A percentile compares a stretch with the other conserved stretches of the same genome.
phyloP scores from a whole-genome alignment of 1,140 invertebrate genomes.

The Drosophila eugracilis region DNA sequence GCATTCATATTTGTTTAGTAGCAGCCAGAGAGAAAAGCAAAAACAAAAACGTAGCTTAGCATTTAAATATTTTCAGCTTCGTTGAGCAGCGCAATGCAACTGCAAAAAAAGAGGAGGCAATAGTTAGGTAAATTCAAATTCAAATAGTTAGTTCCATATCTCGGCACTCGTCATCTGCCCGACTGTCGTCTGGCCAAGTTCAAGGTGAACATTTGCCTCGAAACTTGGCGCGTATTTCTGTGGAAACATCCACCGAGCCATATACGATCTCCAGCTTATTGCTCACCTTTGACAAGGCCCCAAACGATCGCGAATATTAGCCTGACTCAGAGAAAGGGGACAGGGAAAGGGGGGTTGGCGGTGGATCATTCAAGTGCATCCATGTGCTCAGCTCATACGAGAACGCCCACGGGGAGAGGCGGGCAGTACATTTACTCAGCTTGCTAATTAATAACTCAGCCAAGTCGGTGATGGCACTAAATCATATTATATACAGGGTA shows the following conservation, averaged over 20 bases:
- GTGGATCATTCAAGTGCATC: constrained; percentile 38
- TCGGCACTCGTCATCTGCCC: not conserved
- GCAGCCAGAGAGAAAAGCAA: constrained; percentile 10
- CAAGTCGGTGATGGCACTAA: constrained; percentile 17
- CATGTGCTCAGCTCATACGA: constrained; percentile 28
- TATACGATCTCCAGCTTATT: constrained; percentile 42
- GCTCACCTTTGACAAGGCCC: constrained; percentile 53
- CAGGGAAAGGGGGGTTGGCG: not conserved
- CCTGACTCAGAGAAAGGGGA: constrained; percentile 18
- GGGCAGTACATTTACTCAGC: constrained; percentile 12
- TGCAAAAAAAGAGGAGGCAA: constrained; percentile 42
- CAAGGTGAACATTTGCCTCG: constrained; percentile 43
- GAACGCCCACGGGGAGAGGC: constrained; percentile 19
- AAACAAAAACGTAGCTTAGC: constrained; percentile 21
- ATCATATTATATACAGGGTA: constrained; percentile 8
- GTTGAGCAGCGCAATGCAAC: constrained; percentile 57
- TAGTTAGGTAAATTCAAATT: constrained; percentile 46
- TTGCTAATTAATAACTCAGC: constrained; percentile 49
- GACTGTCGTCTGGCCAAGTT: constrained; percentile 37
- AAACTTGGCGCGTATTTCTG: constrained; percentile 36
- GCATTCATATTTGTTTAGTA: constrained; percentile 58
- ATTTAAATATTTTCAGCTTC: constrained; percentile 67
- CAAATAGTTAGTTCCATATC: constrained; percentile 14
- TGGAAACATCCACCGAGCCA: constrained; percentile 36
- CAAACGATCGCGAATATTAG: constrained; percentile 28